These are phyloP conservation scores for Nomada ferruginata DNA, from an alignment of 2,888 invertebrate species.

Conservation along the genomic window DNA sequence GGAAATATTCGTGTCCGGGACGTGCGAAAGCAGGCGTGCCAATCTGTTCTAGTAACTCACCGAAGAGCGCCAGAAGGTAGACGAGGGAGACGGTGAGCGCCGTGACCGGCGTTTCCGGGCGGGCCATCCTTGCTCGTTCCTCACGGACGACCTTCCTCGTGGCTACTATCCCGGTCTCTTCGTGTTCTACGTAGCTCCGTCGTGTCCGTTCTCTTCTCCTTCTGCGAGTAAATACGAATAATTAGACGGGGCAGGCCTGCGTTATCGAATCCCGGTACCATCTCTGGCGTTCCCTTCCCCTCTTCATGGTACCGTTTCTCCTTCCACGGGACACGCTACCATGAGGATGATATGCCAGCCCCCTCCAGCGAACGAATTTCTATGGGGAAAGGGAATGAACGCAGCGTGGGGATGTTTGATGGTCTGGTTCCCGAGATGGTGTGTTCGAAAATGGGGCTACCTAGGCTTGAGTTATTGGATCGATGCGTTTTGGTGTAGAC, in stretches of 20 bases:
- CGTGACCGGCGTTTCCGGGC: conserved; percentile 69
- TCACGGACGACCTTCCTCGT: conserved; percentile 67
- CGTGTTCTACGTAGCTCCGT: conserved; percentile 56
- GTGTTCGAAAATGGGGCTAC: conserved; percentile 20
- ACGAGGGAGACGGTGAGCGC: conserved; percentile 75
- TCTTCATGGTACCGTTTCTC: conserved; percentile 2
- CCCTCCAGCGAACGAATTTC: not conserved
- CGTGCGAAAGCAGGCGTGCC: conserved; percentile 43
- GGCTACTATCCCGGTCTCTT: conserved; percentile 60
- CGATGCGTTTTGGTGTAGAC: not conserved
- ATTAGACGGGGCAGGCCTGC: conserved; percentile 75
- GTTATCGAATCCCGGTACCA: conserved; percentile 71
- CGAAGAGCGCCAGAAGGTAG: conserved; percentile 79
- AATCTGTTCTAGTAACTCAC: conserved; percentile 75
- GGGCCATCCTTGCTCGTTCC: conserved; percentile 72
- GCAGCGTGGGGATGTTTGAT: conserved; percentile 17
- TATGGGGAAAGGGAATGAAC: not conserved
- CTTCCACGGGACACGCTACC: conserved; percentile 17
- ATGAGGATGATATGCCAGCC: conserved; percentile 34
- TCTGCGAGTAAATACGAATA: conserved; percentile 80
- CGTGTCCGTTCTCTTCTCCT: conserved; percentile 68
- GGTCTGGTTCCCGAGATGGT: conserved; percentile 19
- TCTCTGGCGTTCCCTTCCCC: conserved; percentile 24
- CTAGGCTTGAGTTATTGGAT: conserved; percentile 1
- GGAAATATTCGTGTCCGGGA: not conserved